Evolutionary conservation across 2,888 invertebrate species (phyloP).

Genomic region (Cantharis flavilabris): DNA sequence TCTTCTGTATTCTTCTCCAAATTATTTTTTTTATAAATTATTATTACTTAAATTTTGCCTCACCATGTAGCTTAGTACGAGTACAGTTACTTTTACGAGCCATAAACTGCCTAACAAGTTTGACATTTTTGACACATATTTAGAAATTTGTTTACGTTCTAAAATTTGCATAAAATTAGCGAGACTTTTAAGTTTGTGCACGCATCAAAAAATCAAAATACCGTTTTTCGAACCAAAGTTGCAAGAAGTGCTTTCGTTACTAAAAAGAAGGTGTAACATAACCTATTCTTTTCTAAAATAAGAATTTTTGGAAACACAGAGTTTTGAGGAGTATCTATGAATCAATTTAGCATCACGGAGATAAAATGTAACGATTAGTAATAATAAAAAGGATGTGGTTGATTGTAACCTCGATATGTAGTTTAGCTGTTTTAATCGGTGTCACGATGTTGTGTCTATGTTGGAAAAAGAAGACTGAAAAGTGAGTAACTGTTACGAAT

Average conservation of each 20-base stretch:
- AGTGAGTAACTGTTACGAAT: constrained; percentile 42
- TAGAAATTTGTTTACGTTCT: not conserved
- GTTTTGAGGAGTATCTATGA: not conserved
- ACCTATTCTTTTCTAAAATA: not conserved
- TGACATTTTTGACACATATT: not conserved
- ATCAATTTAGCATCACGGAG: not conserved
- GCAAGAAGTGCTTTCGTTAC: not conserved
- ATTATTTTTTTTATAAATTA: not conserved
- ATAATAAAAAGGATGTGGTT: constrained; percentile 22
- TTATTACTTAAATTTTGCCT: not conserved
- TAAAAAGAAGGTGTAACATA: not conserved
- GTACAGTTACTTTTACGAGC: not conserved
- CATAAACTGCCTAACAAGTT: not conserved
- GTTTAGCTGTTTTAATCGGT: constrained; percentile 46
- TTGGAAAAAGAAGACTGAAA: constrained; percentile 52
- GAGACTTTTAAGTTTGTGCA: not conserved
- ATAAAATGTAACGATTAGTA: constrained; percentile 7
- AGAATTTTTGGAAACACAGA: too few relatives aligned
- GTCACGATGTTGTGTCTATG: constrained; percentile 51
- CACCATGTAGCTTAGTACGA: not conserved
- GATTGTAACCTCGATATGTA: constrained; percentile 39
- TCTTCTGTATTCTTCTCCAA: not conserved
- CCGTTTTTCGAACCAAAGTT: not conserved
- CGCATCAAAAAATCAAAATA: not conserved
- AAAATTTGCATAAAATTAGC: not conserved